Evolutionary conservation across 2,888 invertebrate genomes (phyloP).

Genomic region (Nasonia oneida): DNA sequence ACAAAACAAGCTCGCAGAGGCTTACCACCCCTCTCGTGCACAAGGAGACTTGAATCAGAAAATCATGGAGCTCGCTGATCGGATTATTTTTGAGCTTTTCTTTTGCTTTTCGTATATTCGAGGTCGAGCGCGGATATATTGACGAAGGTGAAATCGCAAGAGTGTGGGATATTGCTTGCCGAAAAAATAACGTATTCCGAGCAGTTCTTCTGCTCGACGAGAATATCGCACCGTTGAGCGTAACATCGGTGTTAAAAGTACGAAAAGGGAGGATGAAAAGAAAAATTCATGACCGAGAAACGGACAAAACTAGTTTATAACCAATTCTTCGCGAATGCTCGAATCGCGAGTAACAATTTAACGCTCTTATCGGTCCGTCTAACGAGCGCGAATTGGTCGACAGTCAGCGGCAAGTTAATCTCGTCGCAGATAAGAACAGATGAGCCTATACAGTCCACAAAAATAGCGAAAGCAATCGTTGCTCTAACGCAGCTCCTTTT

Average conservation of each 20-base stretch:
- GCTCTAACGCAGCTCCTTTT: background rate
- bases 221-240: background rate
- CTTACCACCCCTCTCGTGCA: background rate
- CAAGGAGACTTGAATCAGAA: background rate
- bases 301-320: background rate
- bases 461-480: background rate
- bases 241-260: too few relatives aligned
- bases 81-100: constrained; percentile 9
- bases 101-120: background rate
- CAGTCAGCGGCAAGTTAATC: background rate
- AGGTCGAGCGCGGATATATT: background rate
- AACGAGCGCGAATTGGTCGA: background rate
- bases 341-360: background rate
- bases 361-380: background rate
- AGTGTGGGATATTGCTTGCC: background rate
- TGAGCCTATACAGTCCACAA: background rate
- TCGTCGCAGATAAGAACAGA: background rate
- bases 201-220: background rate
- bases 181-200: background rate
- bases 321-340: background rate
- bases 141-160: background rate
- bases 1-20: background rate
- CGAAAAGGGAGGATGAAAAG: background rate
- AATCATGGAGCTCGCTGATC: background rate
- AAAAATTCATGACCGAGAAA: background rate